Percentiles rank a stretch among this genome's conserved stretches.
phyloP scores from a whole-genome alignment of 2,797 vertebrate genomes.

The Todus mexicanus region DNA sequence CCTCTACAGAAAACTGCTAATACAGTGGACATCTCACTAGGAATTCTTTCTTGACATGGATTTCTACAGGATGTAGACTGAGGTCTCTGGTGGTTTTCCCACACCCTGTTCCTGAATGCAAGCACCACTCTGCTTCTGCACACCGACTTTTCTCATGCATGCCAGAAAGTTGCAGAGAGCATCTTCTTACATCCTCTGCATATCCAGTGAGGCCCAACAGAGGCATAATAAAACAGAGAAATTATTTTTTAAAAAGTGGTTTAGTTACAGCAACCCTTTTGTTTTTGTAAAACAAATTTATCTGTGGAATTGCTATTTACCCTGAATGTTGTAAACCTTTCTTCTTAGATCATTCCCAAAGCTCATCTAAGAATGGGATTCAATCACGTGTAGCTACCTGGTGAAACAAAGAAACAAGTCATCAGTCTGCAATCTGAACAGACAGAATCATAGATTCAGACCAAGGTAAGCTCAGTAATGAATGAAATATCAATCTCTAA shows the following conservation, averaged over 20 bases:
- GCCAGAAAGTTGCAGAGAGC: neutral
- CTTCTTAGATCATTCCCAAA: constrained; percentile 30
- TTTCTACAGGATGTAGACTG: neutral
- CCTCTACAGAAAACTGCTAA: neutral
- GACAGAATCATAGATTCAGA: neutral
- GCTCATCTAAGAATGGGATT: neutral
- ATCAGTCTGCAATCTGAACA: constrained; percentile 1
- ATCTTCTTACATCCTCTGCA: neutral
- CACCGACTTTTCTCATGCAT: neutral
- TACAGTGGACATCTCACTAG: neutral
- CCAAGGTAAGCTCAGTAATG: constrained; percentile 27
- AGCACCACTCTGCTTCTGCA: neutral
- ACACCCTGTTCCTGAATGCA: neutral
- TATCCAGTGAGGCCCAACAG: neutral
- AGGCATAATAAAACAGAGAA: neutral
- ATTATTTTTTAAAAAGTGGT: neutral
- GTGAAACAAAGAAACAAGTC: constrained; percentile 58
- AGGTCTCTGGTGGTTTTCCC: neutral
- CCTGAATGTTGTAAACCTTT: constrained; percentile 1
- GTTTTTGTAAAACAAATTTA: neutral
- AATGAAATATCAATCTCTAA: constrained; percentile 27
- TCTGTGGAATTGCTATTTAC: neutral
- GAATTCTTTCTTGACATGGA: neutral
- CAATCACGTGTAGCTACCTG: constrained; percentile 28
- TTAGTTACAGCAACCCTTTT: neutral